A percentile compares a stretch with the other conserved stretches of the same genome.
Conservation (phyloP, 2,888 invertebrate species). For the Oscheius sp. region DNA sequence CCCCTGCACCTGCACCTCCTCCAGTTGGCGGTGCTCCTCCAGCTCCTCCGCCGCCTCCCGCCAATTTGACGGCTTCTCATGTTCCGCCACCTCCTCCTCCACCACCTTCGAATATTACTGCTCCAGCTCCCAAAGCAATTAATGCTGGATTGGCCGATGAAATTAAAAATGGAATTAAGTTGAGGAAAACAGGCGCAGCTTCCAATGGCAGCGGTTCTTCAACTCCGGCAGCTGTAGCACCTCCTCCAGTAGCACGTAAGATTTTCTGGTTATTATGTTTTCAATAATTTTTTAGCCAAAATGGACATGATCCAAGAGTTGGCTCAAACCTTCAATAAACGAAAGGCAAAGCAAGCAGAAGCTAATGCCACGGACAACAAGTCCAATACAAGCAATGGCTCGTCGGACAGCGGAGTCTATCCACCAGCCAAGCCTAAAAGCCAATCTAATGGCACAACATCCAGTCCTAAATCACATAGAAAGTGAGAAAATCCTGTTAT, state of each 20-base stretch:
- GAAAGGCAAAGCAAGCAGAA: conserved; percentile 52
- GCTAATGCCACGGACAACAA: conserved; percentile 56
- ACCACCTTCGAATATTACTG: not conserved
- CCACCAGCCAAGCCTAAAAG: conserved; percentile 41
- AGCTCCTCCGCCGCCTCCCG: conserved; percentile 47
- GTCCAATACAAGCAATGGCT: conserved; percentile 56
- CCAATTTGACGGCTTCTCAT: conserved; percentile 28
- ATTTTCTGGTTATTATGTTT: not conserved
- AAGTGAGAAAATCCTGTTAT: conserved; percentile 43
- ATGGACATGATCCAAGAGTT: conserved; percentile 38
- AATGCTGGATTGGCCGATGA: not conserved
- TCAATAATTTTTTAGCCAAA: conserved; percentile 2
- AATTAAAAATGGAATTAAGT: not conserved
- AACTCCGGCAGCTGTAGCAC: not conserved
- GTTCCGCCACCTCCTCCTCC: conserved; percentile 48
- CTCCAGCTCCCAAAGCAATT: conserved; percentile 34
- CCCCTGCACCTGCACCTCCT: conserved; percentile 39
- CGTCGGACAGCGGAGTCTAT: conserved; percentile 51
- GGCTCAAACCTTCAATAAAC: conserved; percentile 42
- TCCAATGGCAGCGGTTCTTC: not conserved
- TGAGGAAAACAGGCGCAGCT: not conserved
- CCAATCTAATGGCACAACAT: conserved; percentile 29
- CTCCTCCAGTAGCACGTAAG: conserved; percentile 17
- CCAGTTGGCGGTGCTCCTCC: conserved; percentile 40
- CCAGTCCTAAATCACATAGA: conserved; percentile 56